Conservation (phyloP, 2,797 vertebrate genomes). For the Novumbra hubbsi region DNA sequence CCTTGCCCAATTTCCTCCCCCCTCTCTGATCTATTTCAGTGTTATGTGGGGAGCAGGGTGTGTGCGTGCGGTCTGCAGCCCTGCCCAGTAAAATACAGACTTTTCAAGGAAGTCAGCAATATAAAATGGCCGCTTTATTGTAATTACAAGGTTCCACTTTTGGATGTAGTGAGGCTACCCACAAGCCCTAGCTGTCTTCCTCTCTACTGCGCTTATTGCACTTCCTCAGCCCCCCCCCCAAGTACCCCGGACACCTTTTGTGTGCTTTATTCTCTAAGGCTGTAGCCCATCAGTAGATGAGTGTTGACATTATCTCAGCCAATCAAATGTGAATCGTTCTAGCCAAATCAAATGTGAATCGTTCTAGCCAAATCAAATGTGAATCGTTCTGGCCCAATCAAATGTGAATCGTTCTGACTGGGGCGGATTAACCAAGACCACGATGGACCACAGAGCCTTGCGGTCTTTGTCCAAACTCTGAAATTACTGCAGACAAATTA, state of each 20-base stretch:
- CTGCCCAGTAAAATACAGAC: constrained; percentile 83
- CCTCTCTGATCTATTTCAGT: constrained; percentile 78
- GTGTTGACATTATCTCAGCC: constrained; percentile 18
- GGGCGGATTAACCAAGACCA: constrained; percentile 51
- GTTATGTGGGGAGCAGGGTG: constrained; percentile 71
- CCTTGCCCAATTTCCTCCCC: constrained; percentile 53
- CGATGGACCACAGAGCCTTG: constrained; percentile 35
- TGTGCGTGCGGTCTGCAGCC: constrained; percentile 70
- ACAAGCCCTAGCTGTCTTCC: constrained; percentile 64
- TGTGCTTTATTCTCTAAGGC: neutral
- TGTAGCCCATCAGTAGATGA: constrained; percentile 27
- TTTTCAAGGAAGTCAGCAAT: constrained; percentile 78
- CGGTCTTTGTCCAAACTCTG: constrained; percentile 34
- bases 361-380: too few relatives aligned
- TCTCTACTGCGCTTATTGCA: constrained; percentile 31
- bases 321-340: constrained; percentile 16
- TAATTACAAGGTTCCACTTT: constrained; percentile 82
- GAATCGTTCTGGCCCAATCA: constrained; percentile 20
- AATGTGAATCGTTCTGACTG: constrained; percentile 30
- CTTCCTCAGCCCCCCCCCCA: constrained; percentile 20
- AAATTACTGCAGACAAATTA: constrained; percentile 50
- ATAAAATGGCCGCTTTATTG: constrained; percentile 79
- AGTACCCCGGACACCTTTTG: neutral
- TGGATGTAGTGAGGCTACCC: constrained; percentile 71
- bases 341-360: too few relatives aligned